Evolutionary conservation across 2,888 invertebrate genomes (phyloP).

Genomic region (Drosophila rellima): DNA sequence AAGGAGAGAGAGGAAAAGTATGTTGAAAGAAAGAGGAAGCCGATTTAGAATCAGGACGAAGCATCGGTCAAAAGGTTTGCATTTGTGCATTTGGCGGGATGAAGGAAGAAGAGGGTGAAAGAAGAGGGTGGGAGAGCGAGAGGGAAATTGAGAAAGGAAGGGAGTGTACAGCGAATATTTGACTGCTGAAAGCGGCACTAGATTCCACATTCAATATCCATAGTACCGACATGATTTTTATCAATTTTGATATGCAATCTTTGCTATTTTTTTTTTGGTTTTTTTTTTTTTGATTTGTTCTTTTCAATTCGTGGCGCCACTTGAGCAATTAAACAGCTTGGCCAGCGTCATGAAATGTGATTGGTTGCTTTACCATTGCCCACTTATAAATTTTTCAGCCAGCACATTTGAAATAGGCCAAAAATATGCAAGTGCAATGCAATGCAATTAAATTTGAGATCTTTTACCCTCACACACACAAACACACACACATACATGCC

Average conservation of each 20-base stretch:
- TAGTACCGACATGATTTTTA: background rate
- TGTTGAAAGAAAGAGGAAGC: background rate
- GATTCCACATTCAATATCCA: background rate
- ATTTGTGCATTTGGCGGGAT: conserved; percentile 29
- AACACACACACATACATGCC: background rate
- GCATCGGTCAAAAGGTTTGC: conserved; percentile 21
- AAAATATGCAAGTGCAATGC: conserved; percentile 37
- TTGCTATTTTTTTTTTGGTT: conserved; percentile 10
- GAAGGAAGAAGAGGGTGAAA: background rate
- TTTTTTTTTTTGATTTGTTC: conserved; percentile 19
- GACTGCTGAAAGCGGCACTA: conserved; percentile 5
- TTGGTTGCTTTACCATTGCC: conserved; percentile 5
- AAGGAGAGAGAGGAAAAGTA: background rate
- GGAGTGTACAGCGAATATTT: conserved; percentile 6
- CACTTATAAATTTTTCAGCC: conserved; percentile 45
- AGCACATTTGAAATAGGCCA: conserved; percentile 32
- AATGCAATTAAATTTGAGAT: conserved; percentile 59
- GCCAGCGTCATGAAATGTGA: background rate
- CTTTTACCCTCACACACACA: conserved; percentile 1
- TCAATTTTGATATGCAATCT: conserved; percentile 31
- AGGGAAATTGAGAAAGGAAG: background rate
- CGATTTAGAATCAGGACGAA: background rate
- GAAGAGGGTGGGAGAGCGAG: background rate
- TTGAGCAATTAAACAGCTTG: conserved; percentile 51
- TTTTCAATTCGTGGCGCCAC: conserved; percentile 20